Evolutionary conservation across 2,888 invertebrate species (phyloP).

Genomic region (Laothoe populi): DNA sequence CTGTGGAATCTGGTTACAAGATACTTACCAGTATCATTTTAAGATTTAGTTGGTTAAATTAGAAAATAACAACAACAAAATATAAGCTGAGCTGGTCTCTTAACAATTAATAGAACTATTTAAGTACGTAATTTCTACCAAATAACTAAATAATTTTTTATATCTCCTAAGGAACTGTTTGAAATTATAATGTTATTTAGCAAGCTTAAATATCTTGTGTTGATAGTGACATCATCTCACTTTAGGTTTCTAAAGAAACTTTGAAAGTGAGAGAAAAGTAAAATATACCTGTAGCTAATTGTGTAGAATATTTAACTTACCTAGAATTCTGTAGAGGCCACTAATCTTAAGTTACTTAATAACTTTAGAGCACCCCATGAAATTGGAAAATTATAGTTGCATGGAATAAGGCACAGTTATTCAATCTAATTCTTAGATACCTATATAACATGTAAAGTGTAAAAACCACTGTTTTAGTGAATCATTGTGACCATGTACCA

Average conservation of each 20-base stretch:
- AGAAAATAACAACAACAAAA: neutral
- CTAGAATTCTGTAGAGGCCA: constrained; percentile 33
- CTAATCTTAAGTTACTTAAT: constrained; percentile 47
- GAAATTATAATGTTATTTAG: neutral
- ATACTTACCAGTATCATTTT: no score
- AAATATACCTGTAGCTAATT: constrained; percentile 16
- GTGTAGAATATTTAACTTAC: constrained; percentile 1
- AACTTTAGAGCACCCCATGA: constrained; percentile 47
- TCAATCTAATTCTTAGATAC: neutral
- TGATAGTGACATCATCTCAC: constrained; percentile 52
- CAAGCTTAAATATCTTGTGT: constrained; percentile 27
- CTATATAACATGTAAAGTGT: constrained; percentile 11
- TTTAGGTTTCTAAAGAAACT: constrained; percentile 73
- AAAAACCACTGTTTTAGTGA: neutral
- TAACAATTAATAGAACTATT: neutral
- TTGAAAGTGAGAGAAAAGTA: constrained; percentile 57
- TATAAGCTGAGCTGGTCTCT: neutral
- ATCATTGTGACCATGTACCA: neutral
- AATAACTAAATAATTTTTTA: neutral
- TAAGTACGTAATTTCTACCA: neutral
- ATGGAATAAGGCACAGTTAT: neutral
- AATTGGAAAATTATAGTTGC: constrained; percentile 12
- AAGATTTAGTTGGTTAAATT: no score
- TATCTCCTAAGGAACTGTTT: constrained; percentile 1
- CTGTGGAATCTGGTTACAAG: no score